These are phyloP conservation scores for Sebastes iracundus DNA, from an alignment of 2,797 vertebrate genomes.

Conservation along the genomic window DNA sequence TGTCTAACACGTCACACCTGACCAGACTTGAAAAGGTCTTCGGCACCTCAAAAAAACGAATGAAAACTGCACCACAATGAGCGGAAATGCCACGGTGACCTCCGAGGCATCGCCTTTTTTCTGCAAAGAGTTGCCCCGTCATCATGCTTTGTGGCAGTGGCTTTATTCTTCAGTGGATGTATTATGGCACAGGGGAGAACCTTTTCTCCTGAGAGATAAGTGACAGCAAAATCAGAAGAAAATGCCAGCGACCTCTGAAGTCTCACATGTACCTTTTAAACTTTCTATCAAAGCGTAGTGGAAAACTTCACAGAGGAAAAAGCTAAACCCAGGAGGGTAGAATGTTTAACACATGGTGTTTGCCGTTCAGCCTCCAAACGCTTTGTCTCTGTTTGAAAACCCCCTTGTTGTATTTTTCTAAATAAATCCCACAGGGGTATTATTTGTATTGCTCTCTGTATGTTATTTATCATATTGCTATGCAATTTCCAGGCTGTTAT, in stretches of 20 bases:
- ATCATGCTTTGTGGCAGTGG: background rate
- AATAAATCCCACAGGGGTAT: background rate
- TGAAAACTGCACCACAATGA: background rate
- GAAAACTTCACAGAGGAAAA: background rate
- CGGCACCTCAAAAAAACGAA: background rate
- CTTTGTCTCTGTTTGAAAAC: background rate
- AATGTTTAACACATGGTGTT: background rate
- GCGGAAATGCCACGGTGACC: slow-evolving; percentile 36
- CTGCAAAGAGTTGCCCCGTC: background rate
- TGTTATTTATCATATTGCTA: background rate
- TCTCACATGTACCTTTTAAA: background rate
- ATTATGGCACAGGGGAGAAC: background rate
- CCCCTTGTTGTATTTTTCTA: background rate
- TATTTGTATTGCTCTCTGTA: background rate
- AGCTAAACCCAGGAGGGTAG: background rate
- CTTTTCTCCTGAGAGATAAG: background rate
- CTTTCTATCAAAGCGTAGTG: background rate
- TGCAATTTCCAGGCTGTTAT: background rate
- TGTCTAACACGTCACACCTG: background rate
- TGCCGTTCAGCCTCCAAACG: too few relatives aligned
- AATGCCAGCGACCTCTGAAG: slow-evolving; percentile 4
- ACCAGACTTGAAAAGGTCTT: slow-evolving; percentile 25
- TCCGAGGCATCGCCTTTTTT: slow-evolving; percentile 8
- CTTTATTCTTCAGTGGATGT: background rate
- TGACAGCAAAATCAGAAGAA: slow-evolving; percentile 13